A percentile compares a stretch with the other conserved stretches of the same genome.
Evolutionary conservation across 1,140 invertebrate species (phyloP).

Genomic region (Aphaenogaster floridana): DNA sequence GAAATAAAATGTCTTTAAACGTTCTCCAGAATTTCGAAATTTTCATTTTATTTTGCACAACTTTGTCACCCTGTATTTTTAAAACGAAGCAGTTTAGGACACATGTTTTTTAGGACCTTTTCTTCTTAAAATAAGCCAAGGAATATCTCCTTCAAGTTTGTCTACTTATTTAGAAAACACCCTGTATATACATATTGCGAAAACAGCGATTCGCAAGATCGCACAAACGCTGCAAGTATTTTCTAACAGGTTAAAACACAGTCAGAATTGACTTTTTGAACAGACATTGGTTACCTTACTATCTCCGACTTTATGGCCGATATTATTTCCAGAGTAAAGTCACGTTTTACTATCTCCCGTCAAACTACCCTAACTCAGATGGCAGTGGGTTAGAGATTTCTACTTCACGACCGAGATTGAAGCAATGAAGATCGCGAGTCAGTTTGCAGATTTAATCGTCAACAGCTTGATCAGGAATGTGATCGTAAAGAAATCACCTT

Average conservation of each 20-base stretch:
- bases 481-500: background rate
- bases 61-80: no score
- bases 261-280: constrained; percentile 56
- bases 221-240: constrained; percentile 40
- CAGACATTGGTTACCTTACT: constrained; percentile 62
- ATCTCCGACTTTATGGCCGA: constrained; percentile 63
- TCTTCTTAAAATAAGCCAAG: no score
- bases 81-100: no score
- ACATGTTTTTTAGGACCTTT: no score
- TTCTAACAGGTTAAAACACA: background rate
- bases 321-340: constrained; percentile 64
- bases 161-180: no score
- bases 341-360: constrained; percentile 62
- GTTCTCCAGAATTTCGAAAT: no score
- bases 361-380: constrained; percentile 59
- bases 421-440: constrained; percentile 22
- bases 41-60: no score
- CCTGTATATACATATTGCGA: background rate
- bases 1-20: no score
- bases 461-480: background rate
- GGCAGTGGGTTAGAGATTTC: constrained; percentile 34
- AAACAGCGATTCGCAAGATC: background rate
- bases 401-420: constrained; percentile 33
- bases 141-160: no score
- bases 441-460: constrained; percentile 39